Evolutionary conservation across 2,888 invertebrate species (phyloP).

Genomic region (Dascillus cervinus): DNA sequence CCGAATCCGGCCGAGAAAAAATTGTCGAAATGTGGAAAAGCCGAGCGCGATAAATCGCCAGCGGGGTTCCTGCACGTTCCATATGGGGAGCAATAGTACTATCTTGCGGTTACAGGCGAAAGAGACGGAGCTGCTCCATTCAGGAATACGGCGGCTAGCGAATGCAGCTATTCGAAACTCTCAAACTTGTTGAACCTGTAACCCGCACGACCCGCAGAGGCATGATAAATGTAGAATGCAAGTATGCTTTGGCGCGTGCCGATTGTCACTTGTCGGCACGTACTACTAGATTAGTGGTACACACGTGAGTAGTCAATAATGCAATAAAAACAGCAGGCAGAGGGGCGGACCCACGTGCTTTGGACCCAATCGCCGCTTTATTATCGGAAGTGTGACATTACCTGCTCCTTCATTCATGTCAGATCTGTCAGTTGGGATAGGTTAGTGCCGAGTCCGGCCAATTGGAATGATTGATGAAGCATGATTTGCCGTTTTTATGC

Average conservation of each 20-base stretch:
- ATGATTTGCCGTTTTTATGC: slow-evolving; percentile 38
- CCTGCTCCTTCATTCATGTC: slow-evolving; percentile 26
- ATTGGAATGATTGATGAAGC: slow-evolving; percentile 29
- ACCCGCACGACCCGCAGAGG: slow-evolving; percentile 2
- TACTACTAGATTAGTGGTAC: slow-evolving; percentile 32
- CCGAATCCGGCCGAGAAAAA: too few relatives aligned
- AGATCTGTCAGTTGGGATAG: slow-evolving; percentile 28
- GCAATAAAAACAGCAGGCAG: slow-evolving; percentile 34
- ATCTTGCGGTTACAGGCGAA: too few relatives aligned
- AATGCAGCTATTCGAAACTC: too few relatives aligned
- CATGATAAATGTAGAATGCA: slow-evolving; percentile 16
- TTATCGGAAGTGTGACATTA: slow-evolving; percentile 37
- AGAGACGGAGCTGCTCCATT: too few relatives aligned
- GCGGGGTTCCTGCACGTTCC: too few relatives aligned
- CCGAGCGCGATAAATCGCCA: too few relatives aligned
- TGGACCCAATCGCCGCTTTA: slow-evolving; percentile 33
- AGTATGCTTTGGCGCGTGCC: slow-evolving; percentile 29
- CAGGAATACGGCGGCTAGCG: too few relatives aligned
- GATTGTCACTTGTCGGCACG: slow-evolving; percentile 35
- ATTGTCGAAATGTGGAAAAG: too few relatives aligned
- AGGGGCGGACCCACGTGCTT: slow-evolving; percentile 31
- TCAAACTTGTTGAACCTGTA: background rate
- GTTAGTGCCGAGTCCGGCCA: slow-evolving; percentile 20
- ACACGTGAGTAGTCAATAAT: slow-evolving; percentile 34
- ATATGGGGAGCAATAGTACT: too few relatives aligned